Evolutionary conservation across 2,113 vertebrate genomes (phyloP).

Genomic region (Hipposideros armiger): DNA sequence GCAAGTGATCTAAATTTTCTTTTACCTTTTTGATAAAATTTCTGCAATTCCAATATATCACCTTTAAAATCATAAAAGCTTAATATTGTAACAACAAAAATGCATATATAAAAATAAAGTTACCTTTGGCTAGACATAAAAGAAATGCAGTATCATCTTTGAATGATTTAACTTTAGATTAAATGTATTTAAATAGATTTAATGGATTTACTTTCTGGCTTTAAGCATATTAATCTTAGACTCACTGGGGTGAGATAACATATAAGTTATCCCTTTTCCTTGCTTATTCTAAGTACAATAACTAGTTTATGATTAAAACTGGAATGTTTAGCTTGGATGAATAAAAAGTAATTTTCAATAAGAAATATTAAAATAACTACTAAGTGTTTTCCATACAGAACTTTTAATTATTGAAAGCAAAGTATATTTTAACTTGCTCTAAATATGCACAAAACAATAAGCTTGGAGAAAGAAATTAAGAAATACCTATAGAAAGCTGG

Average conservation of each 20-base stretch:
- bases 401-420: conserved; percentile 24
- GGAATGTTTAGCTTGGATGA: not conserved
- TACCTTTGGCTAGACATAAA: not conserved
- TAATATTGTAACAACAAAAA: not conserved
- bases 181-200: not conserved
- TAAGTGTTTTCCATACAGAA: not conserved
- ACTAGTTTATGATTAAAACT: not conserved
- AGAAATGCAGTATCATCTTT: not conserved
- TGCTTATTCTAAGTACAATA: not conserved
- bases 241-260: not conserved
- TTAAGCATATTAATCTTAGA: not conserved
- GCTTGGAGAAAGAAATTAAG: not conserved
- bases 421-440: not conserved
- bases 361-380: not conserved
- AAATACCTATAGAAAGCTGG: not conserved
- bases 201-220: not conserved
- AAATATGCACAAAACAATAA: not conserved
- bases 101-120: not conserved
- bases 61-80: not conserved
- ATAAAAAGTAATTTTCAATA: not conserved
- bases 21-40: not conserved
- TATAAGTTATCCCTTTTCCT: not conserved
- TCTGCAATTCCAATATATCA: not conserved
- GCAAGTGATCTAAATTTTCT: not conserved
- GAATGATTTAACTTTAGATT: not conserved